phyloP scores from a whole-genome alignment of 2,113 vertebrate genomes.

The Solenodon paradoxus region DNA sequence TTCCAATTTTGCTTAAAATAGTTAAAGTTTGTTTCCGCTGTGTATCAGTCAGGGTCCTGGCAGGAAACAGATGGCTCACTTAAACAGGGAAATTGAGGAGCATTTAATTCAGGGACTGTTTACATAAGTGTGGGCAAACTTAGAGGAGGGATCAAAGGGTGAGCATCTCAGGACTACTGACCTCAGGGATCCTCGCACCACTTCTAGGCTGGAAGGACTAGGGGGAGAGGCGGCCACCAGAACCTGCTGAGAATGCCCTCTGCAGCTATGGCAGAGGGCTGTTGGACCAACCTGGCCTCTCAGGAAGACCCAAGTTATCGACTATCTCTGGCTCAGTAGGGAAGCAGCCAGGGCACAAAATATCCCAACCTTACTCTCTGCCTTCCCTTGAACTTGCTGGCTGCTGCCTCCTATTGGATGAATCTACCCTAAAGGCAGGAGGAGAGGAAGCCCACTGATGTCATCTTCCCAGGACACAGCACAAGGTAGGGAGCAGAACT shows the following conservation, averaged over 20 bases:
- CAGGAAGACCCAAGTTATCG: neutral
- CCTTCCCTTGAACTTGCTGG: neutral
- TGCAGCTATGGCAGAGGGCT: neutral
- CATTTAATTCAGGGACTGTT: constrained; percentile 15
- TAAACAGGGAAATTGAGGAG: neutral
- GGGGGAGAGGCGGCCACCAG: neutral
- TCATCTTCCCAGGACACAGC: neutral
- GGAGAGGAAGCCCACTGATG: neutral
- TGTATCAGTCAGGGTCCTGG: neutral
- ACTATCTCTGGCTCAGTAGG: neutral
- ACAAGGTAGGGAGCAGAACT: neutral
- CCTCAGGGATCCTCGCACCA: neutral
- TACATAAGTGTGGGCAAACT: neutral
- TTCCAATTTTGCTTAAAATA: constrained; percentile 56
- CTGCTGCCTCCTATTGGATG: neutral
- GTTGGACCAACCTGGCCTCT: neutral
- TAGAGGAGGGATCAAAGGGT: neutral
- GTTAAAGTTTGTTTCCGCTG: constrained; percentile 36
- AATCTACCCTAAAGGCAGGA: neutral
- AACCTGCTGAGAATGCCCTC: neutral
- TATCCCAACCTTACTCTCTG: neutral
- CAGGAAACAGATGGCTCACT: constrained; percentile 55
- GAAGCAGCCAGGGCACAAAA: neutral
- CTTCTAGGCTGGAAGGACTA: neutral
- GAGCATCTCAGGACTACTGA: neutral